Conservation (phyloP, 2,888 invertebrate species). For the Palloptera scutellata region DNA sequence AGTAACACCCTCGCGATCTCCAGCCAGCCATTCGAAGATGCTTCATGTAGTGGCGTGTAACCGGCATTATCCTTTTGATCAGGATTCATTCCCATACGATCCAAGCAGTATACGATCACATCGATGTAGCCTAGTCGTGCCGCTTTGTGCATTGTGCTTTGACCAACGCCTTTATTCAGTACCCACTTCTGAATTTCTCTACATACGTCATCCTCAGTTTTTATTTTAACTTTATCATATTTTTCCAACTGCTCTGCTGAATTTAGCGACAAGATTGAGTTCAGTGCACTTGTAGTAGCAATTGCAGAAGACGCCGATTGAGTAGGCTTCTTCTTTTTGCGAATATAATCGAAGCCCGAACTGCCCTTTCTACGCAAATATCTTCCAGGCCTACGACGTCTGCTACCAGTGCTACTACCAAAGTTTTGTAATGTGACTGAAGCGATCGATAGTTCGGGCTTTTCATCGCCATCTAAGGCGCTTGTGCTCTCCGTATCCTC, state of each 20-base stretch:
- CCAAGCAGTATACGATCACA: constrained; percentile 88
- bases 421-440: background rate
- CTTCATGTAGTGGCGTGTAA: constrained; percentile 92
- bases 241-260: constrained; percentile 33
- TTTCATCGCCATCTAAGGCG: constrained; percentile 41
- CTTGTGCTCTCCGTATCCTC: constrained; percentile 41
- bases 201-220: constrained; percentile 73
- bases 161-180: constrained; percentile 92
- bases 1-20: constrained; percentile 85
- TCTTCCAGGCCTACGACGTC: constrained; percentile 49
- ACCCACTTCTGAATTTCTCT: constrained; percentile 90
- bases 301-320: background rate
- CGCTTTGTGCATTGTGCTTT: constrained; percentile 90
- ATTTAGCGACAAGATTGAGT: constrained; percentile 7
- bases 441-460: constrained; percentile 27
- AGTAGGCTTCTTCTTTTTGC: constrained; percentile 83
- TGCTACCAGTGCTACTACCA: constrained; percentile 34
- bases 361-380: constrained; percentile 61
- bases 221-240: constrained; percentile 42
- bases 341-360: constrained; percentile 80
- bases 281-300: constrained; percentile 9
- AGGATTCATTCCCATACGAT: constrained; percentile 82
- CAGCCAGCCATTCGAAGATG: constrained; percentile 87
- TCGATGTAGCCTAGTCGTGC: constrained; percentile 90
- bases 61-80: constrained; percentile 92